Conservation (phyloP, 2,888 invertebrate species). For the Nysson spinosus region DNA sequence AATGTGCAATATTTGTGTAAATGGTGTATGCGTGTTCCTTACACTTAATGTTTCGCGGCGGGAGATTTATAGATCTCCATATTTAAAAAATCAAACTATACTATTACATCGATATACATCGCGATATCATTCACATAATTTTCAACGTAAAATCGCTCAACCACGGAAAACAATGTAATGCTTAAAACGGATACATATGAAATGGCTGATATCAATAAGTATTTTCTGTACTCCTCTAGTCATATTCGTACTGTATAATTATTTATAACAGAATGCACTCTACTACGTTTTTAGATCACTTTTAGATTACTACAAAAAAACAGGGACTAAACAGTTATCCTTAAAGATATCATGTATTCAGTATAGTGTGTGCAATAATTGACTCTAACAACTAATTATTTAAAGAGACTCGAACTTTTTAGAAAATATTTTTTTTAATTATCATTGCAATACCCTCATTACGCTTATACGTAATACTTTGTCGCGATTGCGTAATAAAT, state of each 20-base stretch:
- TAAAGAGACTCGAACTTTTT: neutral
- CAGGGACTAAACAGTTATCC: neutral
- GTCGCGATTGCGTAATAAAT: conserved; percentile 62
- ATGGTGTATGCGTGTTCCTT: conserved; percentile 34
- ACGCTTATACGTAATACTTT: conserved; percentile 48
- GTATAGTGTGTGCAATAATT: conserved; percentile 1
- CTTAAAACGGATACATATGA: conserved; percentile 30
- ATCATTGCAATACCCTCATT: no score
- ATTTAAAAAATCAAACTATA: conserved; percentile 16
- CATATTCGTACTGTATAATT: conserved; percentile 64
- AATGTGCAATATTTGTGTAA: conserved; percentile 51
- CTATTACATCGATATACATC: conserved; percentile 2
- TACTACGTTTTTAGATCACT: conserved; percentile 11
- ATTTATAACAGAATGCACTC: conserved; percentile 60
- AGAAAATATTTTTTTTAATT: neutral
- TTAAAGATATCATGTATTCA: conserved; percentile 3
- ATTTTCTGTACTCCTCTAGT: conserved; percentile 67
- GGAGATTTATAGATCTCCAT: conserved; percentile 17
- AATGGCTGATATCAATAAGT: conserved; percentile 49
- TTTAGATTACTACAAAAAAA: conserved; percentile 8
- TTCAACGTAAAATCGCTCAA: conserved; percentile 15
- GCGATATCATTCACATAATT: conserved; percentile 1
- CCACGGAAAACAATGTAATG: conserved; percentile 20
- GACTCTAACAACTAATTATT: conserved; percentile 12
- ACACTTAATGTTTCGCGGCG: conserved; percentile 12